Evolutionary conservation across 2,888 invertebrate genomes (phyloP).

Genomic region (Ctena decussata): DNA sequence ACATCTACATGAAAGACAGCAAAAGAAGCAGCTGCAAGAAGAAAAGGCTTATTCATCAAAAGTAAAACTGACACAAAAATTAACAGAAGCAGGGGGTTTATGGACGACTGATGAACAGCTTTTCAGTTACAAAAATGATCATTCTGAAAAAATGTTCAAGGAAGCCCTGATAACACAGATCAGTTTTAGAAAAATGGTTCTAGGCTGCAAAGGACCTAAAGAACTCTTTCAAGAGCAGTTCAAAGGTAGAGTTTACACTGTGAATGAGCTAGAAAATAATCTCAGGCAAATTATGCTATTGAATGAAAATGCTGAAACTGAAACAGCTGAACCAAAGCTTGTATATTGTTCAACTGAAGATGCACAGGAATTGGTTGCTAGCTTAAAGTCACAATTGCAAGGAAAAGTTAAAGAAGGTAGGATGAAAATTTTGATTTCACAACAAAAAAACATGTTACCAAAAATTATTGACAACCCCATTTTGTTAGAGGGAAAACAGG

Average conservation of each 20-base stretch:
- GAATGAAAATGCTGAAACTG: background rate
- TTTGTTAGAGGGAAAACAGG: background rate
- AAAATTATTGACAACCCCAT: background rate
- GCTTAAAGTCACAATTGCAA: background rate
- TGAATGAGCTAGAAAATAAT: background rate
- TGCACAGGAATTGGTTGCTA: background rate
- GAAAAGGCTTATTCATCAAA: background rate
- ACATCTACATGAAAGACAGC: slow-evolving; percentile 16
- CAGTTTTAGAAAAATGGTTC: background rate
- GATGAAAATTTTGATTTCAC: background rate
- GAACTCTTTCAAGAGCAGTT: background rate
- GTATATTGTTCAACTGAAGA: background rate
- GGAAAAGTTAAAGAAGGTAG: background rate
- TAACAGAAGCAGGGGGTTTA: slow-evolving; percentile 23
- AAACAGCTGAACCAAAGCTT: background rate
- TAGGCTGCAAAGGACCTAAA: slow-evolving; percentile 3
- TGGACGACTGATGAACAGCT: background rate
- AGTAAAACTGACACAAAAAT: slow-evolving; percentile 2
- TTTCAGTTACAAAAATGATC: background rate
- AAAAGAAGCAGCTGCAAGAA: slow-evolving; percentile 19
- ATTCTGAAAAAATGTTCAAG: slow-evolving; percentile 4
- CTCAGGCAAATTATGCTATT: background rate
- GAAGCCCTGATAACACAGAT: slow-evolving; percentile 5
- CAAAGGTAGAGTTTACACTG: background rate
- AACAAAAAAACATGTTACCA: slow-evolving; percentile 7